Evolutionary conservation across 2,888 invertebrate genomes (phyloP).

Genomic region (Sabatieria punctata): DNA sequence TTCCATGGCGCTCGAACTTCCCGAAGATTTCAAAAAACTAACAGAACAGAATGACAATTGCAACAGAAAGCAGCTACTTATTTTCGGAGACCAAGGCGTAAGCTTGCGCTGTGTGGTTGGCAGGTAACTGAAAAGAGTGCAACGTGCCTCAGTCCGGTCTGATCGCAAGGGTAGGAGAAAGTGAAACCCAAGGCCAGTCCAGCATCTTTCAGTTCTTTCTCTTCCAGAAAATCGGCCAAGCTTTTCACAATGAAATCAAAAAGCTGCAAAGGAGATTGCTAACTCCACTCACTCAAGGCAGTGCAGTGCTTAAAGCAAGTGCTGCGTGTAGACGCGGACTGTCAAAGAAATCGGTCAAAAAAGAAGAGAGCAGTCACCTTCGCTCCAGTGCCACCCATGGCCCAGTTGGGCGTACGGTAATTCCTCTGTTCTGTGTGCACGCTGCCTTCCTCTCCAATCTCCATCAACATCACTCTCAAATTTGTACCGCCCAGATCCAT

Average conservation of each 20-base stretch:
- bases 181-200: slow-evolving; percentile 78
- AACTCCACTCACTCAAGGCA: background rate
- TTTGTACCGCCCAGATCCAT: slow-evolving; percentile 93
- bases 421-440: slow-evolving; percentile 75
- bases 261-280: slow-evolving; percentile 40
- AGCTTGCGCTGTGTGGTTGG: too few relatives aligned
- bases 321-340: background rate
- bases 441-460: slow-evolving; percentile 40
- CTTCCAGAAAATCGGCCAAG: slow-evolving; percentile 69
- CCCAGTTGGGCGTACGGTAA: slow-evolving; percentile 79
- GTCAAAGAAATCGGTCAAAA: background rate
- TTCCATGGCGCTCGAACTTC: too few relatives aligned
- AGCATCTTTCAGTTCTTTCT: slow-evolving; percentile 53
- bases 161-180: slow-evolving; percentile 78
- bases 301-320: background rate
- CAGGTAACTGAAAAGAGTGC: too few relatives aligned
- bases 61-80: too few relatives aligned
- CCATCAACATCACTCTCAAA: slow-evolving; percentile 78
- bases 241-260: slow-evolving; percentile 90
- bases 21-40: too few relatives aligned
- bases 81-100: too few relatives aligned
- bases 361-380: slow-evolving; percentile 25
- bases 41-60: too few relatives aligned
- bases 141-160: slow-evolving; percentile 58
- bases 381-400: slow-evolving; percentile 72